Evolutionary conservation across 2,888 invertebrate species (phyloP).

Genomic region (Zaprionus obscuricornis): DNA sequence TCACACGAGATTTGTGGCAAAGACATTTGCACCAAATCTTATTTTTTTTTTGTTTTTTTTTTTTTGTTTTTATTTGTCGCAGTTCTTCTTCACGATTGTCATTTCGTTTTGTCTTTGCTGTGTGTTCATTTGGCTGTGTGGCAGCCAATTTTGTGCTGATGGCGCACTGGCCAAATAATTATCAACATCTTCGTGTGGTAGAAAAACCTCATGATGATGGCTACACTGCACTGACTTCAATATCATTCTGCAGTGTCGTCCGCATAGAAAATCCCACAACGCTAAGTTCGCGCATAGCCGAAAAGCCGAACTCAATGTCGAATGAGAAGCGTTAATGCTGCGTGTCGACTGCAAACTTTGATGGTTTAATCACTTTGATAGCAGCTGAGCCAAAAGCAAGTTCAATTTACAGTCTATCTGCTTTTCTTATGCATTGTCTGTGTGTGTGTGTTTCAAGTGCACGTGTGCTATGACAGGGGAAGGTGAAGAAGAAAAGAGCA

Average conservation of each 20-base stretch:
- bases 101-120: slow-evolving; percentile 21
- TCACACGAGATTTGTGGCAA: slow-evolving; percentile 67
- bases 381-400: slow-evolving; percentile 33
- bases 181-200: slow-evolving; percentile 55
- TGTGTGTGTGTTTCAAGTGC: slow-evolving; percentile 52
- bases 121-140: too few relatives aligned
- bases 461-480: slow-evolving; percentile 59
- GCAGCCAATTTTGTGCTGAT: slow-evolving; percentile 74
- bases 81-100: too few relatives aligned
- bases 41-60: slow-evolving; percentile 23
- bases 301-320: slow-evolving; percentile 33
- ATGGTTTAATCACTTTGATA: slow-evolving; percentile 74
- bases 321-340: slow-evolving; percentile 70
- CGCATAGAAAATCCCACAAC: neutral
- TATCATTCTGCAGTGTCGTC: neutral
- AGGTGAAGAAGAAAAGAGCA: slow-evolving; percentile 21
- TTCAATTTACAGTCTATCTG: slow-evolving; percentile 47
- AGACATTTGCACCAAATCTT: slow-evolving; percentile 61
- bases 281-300: slow-evolving; percentile 19
- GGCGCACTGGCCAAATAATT: slow-evolving; percentile 74
- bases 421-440: slow-evolving; percentile 29
- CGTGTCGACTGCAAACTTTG: slow-evolving; percentile 75
- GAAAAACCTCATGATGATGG: slow-evolving; percentile 27
- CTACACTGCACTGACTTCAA: slow-evolving; percentile 25
- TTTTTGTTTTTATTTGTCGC: slow-evolving; percentile 1